A percentile compares a stretch with the other conserved stretches of the same genome.
These are phyloP conservation scores for Deroptyus accipitrinus DNA, from an alignment of 2,113 vertebrate species.

Conservation along the genomic window DNA sequence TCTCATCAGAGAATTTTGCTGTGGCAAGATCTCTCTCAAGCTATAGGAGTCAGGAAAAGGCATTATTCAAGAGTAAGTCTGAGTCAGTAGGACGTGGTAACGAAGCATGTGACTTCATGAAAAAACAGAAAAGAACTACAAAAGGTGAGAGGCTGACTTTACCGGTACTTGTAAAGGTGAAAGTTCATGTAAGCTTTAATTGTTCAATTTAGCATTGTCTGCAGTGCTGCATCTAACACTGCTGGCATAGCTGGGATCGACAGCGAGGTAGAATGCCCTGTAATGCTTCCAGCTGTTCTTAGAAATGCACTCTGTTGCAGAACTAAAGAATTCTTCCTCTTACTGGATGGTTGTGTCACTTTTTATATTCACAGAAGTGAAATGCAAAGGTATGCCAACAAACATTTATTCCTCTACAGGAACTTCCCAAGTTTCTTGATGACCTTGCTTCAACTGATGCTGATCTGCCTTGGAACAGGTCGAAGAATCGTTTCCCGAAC, in stretches of 20 bases:
- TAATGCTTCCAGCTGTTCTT: conserved; percentile 23
- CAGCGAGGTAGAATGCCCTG: background rate
- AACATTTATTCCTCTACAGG: conserved; percentile 72
- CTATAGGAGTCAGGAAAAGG: background rate
- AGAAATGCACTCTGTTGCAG: background rate
- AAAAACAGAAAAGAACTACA: background rate
- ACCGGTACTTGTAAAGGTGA: conserved; percentile 4
- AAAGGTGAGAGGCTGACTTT: background rate
- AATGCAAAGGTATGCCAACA: conserved; percentile 13
- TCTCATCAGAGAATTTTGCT: background rate
- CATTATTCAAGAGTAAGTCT: background rate
- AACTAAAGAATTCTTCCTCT: background rate
- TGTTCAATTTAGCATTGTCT: conserved; percentile 38
- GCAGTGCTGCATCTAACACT: background rate
- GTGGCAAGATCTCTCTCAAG: background rate
- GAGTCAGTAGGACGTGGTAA: background rate
- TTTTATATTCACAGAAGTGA: background rate
- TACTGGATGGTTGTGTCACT: background rate
- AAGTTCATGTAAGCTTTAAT: conserved; percentile 35
- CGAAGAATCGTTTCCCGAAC: conserved; percentile 97
- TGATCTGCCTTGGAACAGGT: conserved; percentile 95
- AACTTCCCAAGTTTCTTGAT: conserved; percentile 93
- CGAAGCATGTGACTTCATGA: background rate
- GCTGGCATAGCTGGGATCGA: background rate
- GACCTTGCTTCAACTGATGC: conserved; percentile 94